Conservation (phyloP, 2,113 vertebrate genomes). For the Chunga burmeisteri region DNA sequence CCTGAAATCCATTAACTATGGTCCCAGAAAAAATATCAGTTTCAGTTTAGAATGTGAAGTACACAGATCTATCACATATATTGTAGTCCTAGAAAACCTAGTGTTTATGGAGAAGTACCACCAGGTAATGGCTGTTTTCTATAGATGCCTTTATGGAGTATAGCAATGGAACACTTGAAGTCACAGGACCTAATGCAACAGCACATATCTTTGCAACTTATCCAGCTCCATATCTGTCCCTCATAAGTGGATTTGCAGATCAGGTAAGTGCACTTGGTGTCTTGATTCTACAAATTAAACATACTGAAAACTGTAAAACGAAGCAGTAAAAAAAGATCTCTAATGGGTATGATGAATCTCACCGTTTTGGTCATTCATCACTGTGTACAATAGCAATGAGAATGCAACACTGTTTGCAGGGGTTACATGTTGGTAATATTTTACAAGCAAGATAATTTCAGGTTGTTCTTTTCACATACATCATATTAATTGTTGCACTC, state of each 20-base stretch:
- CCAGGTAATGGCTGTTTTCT: constrained; percentile 7
- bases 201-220: constrained; percentile 95
- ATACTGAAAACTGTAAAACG: background rate
- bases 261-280: constrained; percentile 77
- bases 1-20: background rate
- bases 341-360: background rate
- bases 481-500: background rate
- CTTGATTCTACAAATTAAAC: background rate
- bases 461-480: background rate
- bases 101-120: background rate
- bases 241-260: constrained; percentile 87
- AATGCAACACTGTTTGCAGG: background rate
- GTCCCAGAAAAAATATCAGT: background rate
- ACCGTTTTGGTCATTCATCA: background rate
- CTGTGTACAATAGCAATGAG: background rate
- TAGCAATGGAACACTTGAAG: constrained; percentile 75
- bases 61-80: background rate
- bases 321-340: background rate
- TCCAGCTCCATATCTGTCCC: constrained; percentile 84
- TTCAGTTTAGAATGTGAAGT: background rate
- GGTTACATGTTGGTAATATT: background rate
- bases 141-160: constrained; percentile 87
- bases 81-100: background rate
- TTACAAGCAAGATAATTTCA: background rate
- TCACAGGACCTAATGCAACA: constrained; percentile 87